Conservation (phyloP, 2,888 invertebrate genomes). For the Volucella inanis region DNA sequence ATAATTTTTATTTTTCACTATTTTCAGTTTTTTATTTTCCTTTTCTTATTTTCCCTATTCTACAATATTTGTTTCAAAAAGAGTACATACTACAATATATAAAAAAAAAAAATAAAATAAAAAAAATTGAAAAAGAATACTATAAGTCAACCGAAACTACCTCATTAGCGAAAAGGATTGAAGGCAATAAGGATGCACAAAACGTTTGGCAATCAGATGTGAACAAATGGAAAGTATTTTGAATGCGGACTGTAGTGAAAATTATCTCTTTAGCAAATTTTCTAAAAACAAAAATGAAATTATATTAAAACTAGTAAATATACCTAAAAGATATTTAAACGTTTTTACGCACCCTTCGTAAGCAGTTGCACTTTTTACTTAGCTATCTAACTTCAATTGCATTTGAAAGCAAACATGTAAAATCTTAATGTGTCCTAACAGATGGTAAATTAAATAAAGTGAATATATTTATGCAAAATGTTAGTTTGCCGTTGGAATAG, state of each 20-base stretch:
- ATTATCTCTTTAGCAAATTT: constrained; percentile 54
- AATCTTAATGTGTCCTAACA: constrained; percentile 37
- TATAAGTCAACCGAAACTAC: constrained; percentile 80
- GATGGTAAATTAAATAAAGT: constrained; percentile 38
- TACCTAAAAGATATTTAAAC: constrained; percentile 12
- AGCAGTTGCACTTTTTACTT: constrained; percentile 52
- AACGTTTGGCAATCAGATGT: constrained; percentile 8
- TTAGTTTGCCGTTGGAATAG: background rate
- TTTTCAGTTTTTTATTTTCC: constrained; percentile 71
- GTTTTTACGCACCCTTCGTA: constrained; percentile 56
- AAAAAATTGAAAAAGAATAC: constrained; percentile 73
- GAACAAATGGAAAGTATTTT: constrained; percentile 8
- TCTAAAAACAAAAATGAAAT: constrained; percentile 43
- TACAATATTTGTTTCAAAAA: constrained; percentile 23
- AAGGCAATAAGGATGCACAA: constrained; percentile 38
- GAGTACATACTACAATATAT: constrained; percentile 41
- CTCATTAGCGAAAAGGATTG: constrained; percentile 79
- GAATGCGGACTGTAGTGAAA: constrained; percentile 30
- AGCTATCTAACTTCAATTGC: constrained; percentile 42
- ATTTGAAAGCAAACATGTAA: constrained; percentile 53
- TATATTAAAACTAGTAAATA: constrained; percentile 47
- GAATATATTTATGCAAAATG: constrained; percentile 33
- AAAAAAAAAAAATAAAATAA: constrained; percentile 38
- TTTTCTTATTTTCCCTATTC: constrained; percentile 76
- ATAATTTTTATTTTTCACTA: constrained; percentile 76